Evolutionary conservation across 2,888 invertebrate genomes (phyloP), one percentile per base, ranked within the genome.

Genomic region (Drosophila mimetica): DNA sequence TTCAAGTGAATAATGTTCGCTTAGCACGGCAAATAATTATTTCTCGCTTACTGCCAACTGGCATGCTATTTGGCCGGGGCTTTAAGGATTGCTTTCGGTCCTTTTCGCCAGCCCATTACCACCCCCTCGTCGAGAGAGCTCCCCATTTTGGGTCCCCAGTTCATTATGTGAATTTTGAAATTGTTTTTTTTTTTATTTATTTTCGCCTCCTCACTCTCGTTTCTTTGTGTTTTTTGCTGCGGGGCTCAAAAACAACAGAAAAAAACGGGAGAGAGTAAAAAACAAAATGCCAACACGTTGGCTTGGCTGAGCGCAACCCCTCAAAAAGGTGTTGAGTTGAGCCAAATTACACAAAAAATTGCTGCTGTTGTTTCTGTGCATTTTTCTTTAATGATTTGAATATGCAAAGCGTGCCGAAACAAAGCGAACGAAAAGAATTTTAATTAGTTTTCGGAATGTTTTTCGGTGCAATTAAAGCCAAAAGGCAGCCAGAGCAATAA

Each of bases 1-100:
- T 52, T 53, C 53, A 67, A 74, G 79, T 90, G 89, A 89, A 85
- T 90, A 87, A 89, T 90, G 89, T 82, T 75, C 70, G 79, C 79
- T 76, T 78, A 75, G 78, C 90, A 89, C 89, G 90, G 77, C 88
- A 89, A 89, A 90, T 89, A 90, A 89, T 90, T 89, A 89, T 90
- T 87, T 61, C 77, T 66, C 79, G 83, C 79, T 79, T 82, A 85
- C 83, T 82, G 83, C 86, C 71, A 75, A 65, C 74, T 85, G 79
- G 77, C 81, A 81, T 81, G 83, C 81, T 61, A 81, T 85, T 81
- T 79, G 73, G 64, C 64, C 14, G 65, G 67, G 77, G 77, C 83
- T 73, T 81, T 59, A 53, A 60, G 53, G 67, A 74, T 52, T 47
- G 61, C 65, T 74, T 71, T 50, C n/a, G 16, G 67, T 30, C 67